Conservation (phyloP, 2,888 invertebrate species). For the Resseliella maxima region DNA sequence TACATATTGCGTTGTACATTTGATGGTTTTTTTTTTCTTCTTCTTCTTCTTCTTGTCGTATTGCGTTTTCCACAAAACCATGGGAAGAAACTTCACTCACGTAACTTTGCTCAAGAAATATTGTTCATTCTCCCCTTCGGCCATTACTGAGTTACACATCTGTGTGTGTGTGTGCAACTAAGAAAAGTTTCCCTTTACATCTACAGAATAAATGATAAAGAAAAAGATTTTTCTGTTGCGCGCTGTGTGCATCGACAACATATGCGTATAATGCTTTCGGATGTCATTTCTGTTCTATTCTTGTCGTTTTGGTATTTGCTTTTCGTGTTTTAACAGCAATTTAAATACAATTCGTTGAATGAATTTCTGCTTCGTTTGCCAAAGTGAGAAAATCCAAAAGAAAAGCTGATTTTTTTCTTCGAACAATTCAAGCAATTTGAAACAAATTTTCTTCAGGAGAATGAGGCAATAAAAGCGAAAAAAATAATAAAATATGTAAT, state of each 20-base stretch:
- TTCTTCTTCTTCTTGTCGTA: too few relatives aligned
- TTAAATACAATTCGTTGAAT: background rate
- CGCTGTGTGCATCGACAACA: background rate
- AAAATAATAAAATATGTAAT: background rate
- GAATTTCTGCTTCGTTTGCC: slow-evolving; percentile 7
- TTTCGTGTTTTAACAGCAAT: background rate
- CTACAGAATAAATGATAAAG: background rate
- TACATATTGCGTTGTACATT: background rate
- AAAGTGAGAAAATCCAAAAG: slow-evolving; percentile 19
- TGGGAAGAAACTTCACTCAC: background rate
- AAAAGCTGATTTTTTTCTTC: slow-evolving; percentile 10
- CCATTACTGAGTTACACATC: background rate
- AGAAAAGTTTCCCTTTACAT: background rate
- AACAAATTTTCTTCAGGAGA: background rate
- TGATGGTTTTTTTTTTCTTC: background rate
- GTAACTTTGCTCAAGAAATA: background rate
- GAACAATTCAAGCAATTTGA: slow-evolving; percentile 18
- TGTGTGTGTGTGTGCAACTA: background rate
- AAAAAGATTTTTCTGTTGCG: background rate
- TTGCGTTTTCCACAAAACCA: background rate
- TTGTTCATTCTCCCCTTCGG: background rate
- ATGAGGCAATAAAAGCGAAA: background rate
- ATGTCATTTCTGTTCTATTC: background rate
- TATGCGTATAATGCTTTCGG: slow-evolving; percentile 25
- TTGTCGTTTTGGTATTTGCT: background rate